Evolutionary conservation across 2,888 invertebrate genomes (phyloP).

Genomic region (Myopa testacea): DNA sequence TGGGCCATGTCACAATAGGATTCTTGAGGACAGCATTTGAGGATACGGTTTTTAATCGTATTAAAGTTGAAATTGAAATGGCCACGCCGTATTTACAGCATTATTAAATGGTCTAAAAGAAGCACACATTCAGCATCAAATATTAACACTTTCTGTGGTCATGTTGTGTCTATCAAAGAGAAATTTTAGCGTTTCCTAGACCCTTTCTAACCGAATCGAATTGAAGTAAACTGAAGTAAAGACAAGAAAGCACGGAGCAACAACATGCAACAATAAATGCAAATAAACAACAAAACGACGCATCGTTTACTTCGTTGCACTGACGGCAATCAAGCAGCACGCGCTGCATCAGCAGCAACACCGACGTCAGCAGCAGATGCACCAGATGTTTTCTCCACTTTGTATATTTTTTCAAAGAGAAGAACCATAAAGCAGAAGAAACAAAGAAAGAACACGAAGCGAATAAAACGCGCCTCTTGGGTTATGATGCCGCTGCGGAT

Average conservation of each 20-base stretch:
- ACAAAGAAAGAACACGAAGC: slow-evolving; percentile 4
- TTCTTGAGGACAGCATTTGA: too few relatives aligned
- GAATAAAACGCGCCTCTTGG: slow-evolving; percentile 19
- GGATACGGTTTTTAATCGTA: too few relatives aligned
- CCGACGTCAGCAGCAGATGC: not conserved
- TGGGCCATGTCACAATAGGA: too few relatives aligned
- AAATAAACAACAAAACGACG: slow-evolving; percentile 19
- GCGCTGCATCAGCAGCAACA: not conserved
- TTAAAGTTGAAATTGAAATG: too few relatives aligned
- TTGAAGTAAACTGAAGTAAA: not conserved
- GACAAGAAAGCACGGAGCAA: not conserved
- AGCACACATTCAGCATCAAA: not conserved
- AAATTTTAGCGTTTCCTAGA: slow-evolving; percentile 2
- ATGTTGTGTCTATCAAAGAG: not conserved
- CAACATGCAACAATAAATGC: not conserved
- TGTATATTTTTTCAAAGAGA: slow-evolving; percentile 14
- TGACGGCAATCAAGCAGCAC: slow-evolving; percentile 13
- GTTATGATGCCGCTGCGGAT: slow-evolving; percentile 10
- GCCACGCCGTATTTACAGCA: not conserved
- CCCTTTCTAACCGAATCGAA: not conserved
- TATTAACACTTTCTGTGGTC: not conserved
- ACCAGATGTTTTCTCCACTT: slow-evolving; percentile 31
- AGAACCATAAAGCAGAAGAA: not conserved
- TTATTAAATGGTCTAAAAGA: not conserved
- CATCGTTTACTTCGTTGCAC: slow-evolving; percentile 6